These are phyloP conservation scores for Rhipidura dahli DNA, from an alignment of 2,113 vertebrate species.

Conservation along the genomic window DNA sequence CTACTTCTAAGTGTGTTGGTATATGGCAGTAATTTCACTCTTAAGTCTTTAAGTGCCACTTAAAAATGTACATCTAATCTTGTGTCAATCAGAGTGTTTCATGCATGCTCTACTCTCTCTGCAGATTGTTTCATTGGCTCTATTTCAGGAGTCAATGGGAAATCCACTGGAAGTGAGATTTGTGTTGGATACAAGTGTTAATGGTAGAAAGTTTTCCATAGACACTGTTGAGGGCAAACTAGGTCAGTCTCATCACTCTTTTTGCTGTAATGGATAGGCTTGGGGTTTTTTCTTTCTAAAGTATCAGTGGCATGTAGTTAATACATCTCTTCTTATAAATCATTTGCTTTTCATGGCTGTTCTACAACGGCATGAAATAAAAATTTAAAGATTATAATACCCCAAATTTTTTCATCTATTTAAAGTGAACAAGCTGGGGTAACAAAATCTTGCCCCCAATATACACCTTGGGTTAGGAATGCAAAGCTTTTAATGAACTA, in stretches of 20 bases:
- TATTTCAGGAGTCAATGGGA: not conserved
- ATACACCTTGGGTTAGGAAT: not conserved
- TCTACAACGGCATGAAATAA: not conserved
- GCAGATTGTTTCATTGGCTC: not conserved
- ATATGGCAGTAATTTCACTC: not conserved
- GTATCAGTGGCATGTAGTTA: not conserved
- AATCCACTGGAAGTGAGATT: not conserved
- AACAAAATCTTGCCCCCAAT: not conserved
- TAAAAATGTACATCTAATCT: not conserved
- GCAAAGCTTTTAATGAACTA: not conserved
- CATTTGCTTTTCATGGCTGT: not conserved
- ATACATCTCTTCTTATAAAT: not conserved
- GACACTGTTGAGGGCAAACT: not conserved
- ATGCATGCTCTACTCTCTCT: not conserved
- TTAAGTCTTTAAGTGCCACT: not conserved
- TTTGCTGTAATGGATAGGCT: not conserved
- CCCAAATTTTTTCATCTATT: rapidly evolving
- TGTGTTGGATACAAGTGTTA: not conserved
- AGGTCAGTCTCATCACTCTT: not conserved
- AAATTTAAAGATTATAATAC: not conserved
- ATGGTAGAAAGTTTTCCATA: not conserved
- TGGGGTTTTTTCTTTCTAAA: not conserved
- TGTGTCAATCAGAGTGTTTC: not conserved
- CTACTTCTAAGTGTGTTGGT: not conserved
- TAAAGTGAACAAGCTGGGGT: not conserved